Evolutionary conservation across 2,888 invertebrate genomes (phyloP), one percentile per base, ranked within the genome.

Genomic region (Mylabris sibirica): DNA sequence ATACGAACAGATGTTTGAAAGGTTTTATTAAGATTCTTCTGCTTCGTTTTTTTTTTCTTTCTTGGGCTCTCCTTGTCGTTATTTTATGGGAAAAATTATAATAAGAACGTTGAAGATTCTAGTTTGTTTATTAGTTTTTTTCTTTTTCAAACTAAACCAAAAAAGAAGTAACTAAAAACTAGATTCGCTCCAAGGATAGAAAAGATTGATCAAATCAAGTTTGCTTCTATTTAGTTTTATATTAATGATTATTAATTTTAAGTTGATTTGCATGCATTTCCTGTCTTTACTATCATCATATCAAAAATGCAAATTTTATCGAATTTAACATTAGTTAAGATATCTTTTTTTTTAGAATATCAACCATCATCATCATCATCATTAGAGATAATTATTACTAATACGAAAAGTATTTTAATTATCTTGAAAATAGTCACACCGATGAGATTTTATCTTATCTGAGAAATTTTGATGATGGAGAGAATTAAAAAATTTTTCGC

Each of bases 261-360:
- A 34, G 64, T 57, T 34, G 57, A 26, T 63, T 49, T 49, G 49
- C 49, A 49, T 64, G 64, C 64, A 64, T 64, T 64, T 64, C 64
- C 64, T 64, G 64, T 53, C 57, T 34, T 24, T n/a, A 3, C 12
- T 12, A 11, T 17, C 14, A 12, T 17, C 20, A n/a, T 44, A 63
- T 41, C 53, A 64, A 64, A 64, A 64, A 64, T 64, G 64, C 34
- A 24, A 57, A 64, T 64, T 64, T 53, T 57, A 64, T 35, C 60
- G 60, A 34, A 3, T 44, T 17, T 17, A 44, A 44, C 6, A 44
- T 11, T 35, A 12, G 6, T 34, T 34, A 8, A 34, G 34, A 1
- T 14, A 14, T 44, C n/a, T 17, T 17, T 5, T 44, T 44, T 5
- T 44, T n/a, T 12, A 12, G 3, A 12, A 35, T 41, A 41, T 5